Conservation (phyloP, 1,140 invertebrate genomes). For the Dinothrombium tinctorium region DNA sequence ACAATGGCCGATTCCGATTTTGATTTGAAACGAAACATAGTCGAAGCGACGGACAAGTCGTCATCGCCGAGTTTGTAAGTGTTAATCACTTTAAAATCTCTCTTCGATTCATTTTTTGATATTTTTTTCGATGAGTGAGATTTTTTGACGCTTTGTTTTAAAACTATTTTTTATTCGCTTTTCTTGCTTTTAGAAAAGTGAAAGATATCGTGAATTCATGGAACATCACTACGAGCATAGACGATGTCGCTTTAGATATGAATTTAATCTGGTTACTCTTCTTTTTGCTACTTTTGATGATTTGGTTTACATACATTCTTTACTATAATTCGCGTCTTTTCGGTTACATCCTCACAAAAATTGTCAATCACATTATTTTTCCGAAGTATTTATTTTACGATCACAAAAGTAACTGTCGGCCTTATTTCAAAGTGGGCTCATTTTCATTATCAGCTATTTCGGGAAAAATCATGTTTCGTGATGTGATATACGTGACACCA, state of each 20-base stretch:
- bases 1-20: no score
- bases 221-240: slow-evolving; percentile 12
- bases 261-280: slow-evolving; percentile 55
- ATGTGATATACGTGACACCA: slow-evolving; percentile 78
- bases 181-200: no score
- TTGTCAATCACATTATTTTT: slow-evolving; percentile 57
- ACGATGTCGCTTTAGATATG: slow-evolving; percentile 28
- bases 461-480: slow-evolving; percentile 95
- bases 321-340: slow-evolving; percentile 83
- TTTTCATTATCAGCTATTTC: slow-evolving; percentile 78
- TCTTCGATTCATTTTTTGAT: no score
- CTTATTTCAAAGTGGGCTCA: slow-evolving; percentile 33
- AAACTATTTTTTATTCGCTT: no score
- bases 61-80: no score
- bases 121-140: no score
- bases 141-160: no score
- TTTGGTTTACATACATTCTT: slow-evolving; percentile 77
- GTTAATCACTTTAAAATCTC: no score
- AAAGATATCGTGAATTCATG: no score
- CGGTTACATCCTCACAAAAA: slow-evolving; percentile 63
- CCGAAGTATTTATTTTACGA: slow-evolving; percentile 24
- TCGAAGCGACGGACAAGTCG: no score
- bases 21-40: no score
- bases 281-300: slow-evolving; percentile 48
- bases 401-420: not conserved